Evolutionary conservation across 2,797 vertebrate genomes (phyloP).

Genomic region (Pantherophis alleghaniensis): DNA sequence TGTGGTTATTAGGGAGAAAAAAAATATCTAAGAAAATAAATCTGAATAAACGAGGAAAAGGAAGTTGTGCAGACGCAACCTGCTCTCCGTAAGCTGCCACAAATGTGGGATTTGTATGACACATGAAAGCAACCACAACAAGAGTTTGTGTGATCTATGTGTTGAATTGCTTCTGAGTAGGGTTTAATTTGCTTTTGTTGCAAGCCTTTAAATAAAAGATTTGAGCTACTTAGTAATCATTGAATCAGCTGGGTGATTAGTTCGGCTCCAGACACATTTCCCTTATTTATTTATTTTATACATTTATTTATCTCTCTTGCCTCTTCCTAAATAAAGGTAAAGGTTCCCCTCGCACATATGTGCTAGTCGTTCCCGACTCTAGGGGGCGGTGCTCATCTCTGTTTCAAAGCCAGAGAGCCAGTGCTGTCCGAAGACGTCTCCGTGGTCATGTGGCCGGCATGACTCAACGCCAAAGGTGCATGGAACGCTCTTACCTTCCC

Average conservation of each 20-base stretch:
- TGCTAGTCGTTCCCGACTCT: too few species aligned
- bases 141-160: background rate
- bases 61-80: background rate
- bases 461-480: too few species aligned
- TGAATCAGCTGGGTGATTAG: background rate
- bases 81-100: background rate
- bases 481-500: too few species aligned
- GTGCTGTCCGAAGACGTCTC: too few species aligned
- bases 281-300: background rate
- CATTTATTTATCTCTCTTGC: background rate
- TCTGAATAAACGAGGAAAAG: background rate
- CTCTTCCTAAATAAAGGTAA: background rate
- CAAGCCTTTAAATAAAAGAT: background rate
- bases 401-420: too few species aligned
- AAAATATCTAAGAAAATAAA: background rate
- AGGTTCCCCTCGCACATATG: too few species aligned
- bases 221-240: background rate
- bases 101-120: background rate
- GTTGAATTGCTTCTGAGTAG: background rate
- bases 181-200: background rate
- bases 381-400: too few species aligned
- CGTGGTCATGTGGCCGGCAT: too few species aligned
- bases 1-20: background rate
- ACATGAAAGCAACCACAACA: background rate
- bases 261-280: background rate